Conservation (phyloP, 2,797 vertebrate genomes). For the Chloroceryle inda region DNA sequence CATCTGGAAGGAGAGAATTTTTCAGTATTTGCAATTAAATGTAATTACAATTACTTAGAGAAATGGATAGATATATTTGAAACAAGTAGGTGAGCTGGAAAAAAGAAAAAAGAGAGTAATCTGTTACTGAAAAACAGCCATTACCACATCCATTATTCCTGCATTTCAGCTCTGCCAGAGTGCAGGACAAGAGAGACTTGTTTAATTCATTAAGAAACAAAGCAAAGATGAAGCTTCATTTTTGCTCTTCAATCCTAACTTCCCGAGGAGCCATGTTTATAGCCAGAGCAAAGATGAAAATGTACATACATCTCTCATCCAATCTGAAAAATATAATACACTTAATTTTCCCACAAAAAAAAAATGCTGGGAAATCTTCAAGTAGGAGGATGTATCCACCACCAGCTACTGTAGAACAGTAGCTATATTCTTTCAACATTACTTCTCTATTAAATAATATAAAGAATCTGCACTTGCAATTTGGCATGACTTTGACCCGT, state of each 20-base stretch:
- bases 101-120: not conserved
- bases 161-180: not conserved
- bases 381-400: not conserved
- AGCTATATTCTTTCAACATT: not conserved
- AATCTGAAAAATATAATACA: not conserved
- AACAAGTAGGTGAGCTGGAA: not conserved
- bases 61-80: not conserved
- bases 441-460: not conserved
- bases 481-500: not conserved
- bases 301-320: not conserved
- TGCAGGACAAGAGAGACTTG: not conserved
- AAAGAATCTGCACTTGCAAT: not conserved
- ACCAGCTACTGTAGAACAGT: not conserved
- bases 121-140: not conserved
- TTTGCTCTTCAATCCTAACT: conserved; percentile 1
- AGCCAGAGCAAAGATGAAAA: not conserved
- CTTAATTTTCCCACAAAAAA: not conserved
- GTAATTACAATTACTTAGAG: not conserved
- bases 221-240: not conserved
- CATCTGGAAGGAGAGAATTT: not conserved
- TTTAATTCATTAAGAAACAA: not conserved
- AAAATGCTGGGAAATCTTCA: not conserved
- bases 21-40: not conserved
- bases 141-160: not conserved
- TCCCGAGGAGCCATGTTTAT: not conserved